Evolutionary conservation across 2,797 vertebrate genomes (phyloP).

Genomic region (Danio jaintianensis): DNA sequence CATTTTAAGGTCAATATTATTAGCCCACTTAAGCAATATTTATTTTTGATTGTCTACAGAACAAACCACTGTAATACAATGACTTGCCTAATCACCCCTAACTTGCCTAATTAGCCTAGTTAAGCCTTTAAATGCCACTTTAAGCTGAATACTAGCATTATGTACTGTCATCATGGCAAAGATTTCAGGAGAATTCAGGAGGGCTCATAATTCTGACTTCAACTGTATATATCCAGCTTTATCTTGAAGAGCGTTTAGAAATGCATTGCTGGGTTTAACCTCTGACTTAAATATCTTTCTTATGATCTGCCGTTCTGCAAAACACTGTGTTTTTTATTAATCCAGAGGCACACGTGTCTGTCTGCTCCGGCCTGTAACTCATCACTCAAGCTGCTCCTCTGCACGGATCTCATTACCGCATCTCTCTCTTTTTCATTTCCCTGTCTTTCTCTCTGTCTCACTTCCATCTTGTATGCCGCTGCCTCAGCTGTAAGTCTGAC

Average conservation of each 20-base stretch:
- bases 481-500: conserved; percentile 76
- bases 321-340: conserved; percentile 16
- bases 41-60: too few relatives aligned
- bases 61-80: too few relatives aligned
- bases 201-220: too few relatives aligned
- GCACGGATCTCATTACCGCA: conserved; percentile 38
- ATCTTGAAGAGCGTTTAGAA: background rate
- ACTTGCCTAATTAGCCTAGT: too few relatives aligned
- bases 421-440: conserved; percentile 47
- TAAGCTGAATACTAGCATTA: too few relatives aligned
- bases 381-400: conserved; percentile 74
- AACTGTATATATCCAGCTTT: background rate
- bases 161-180: too few relatives aligned
- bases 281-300: background rate
- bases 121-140: too few relatives aligned
- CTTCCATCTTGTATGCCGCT: conserved; percentile 67
- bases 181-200: too few relatives aligned
- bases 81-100: too few relatives aligned
- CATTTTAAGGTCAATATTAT: too few relatives aligned
- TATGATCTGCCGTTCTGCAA: conserved; percentile 18
- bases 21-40: too few relatives aligned
- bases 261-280: background rate
- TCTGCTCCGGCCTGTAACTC: conserved; percentile 76
- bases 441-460: conserved; percentile 21
- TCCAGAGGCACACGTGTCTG: conserved; percentile 42